A percentile compares a stretch with the other conserved stretches of the same genome.
phyloP scores from a whole-genome alignment of 1,140 invertebrate genomes.

The Gryon sp. region DNA sequence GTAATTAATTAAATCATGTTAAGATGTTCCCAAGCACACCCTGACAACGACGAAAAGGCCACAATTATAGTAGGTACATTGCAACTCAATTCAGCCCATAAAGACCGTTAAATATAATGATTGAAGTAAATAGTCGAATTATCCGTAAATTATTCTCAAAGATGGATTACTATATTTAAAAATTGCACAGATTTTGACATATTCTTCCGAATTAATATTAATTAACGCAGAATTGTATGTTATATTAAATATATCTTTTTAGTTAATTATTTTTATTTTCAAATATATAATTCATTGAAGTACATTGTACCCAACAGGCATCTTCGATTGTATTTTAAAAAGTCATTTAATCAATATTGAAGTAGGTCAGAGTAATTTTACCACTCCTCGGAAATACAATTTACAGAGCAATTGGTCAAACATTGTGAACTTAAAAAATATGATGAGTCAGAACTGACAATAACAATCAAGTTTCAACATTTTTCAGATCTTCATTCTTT shows the following conservation, averaged over 20 bases:
- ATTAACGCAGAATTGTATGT: too few species aligned
- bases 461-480: neutral
- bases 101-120: too few species aligned
- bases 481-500: neutral
- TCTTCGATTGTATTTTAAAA: conserved; percentile 30
- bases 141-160: too few species aligned
- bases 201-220: too few species aligned
- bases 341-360: conserved; percentile 45
- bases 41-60: conserved; percentile 46
- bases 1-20: conserved; percentile 40
- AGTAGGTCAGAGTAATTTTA: conserved; percentile 55
- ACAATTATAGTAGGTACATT: conserved; percentile 45
- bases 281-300: conserved; percentile 25
- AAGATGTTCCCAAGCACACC: conserved; percentile 11
- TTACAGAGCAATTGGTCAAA: conserved; percentile 55
- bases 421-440: conserved; percentile 33
- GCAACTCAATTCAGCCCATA: too few species aligned
- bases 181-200: too few species aligned
- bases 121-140: too few species aligned
- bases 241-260: neutral
- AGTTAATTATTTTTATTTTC: conserved; percentile 5
- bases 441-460: conserved; percentile 36
- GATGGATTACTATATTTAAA: too few species aligned
- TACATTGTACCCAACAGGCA: conserved; percentile 43
- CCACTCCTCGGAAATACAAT: conserved; percentile 54